Percentiles rank a stretch among this genome's conserved stretches.
Evolutionary conservation across 2,113 vertebrate species (phyloP).

Genomic region (Petromus typicus): DNA sequence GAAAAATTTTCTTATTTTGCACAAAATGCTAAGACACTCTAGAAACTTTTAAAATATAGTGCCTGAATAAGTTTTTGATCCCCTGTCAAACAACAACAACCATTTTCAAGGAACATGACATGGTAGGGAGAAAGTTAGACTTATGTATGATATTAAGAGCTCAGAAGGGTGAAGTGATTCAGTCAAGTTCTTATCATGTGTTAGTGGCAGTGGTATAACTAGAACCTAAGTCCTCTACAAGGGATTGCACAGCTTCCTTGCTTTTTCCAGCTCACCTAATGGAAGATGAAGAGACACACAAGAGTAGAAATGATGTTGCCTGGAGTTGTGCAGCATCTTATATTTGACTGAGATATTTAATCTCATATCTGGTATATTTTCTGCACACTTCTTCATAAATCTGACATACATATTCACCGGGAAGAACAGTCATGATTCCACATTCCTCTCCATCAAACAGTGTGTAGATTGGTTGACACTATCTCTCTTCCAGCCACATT

Average conservation of each 20-base stretch:
- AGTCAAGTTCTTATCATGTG: background rate
- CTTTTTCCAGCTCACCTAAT: background rate
- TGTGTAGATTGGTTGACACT: background rate
- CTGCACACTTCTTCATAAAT: background rate
- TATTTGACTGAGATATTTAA: background rate
- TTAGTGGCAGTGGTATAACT: background rate
- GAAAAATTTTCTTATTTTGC: background rate
- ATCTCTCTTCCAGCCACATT: background rate
- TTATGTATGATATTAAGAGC: background rate
- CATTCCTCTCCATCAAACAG: background rate
- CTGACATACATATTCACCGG: background rate
- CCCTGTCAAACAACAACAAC: background rate
- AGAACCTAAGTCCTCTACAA: background rate
- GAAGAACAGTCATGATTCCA: background rate
- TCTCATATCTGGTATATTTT: background rate
- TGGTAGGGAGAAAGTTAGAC: background rate
- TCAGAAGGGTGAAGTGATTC: background rate
- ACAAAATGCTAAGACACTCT: background rate
- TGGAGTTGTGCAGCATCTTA: background rate
- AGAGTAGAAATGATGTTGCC: background rate
- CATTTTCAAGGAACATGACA: background rate
- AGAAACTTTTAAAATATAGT: slow-evolving; percentile 5
- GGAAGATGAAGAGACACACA: accelerated
- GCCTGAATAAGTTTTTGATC: background rate
- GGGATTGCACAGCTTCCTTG: too few relatives aligned